Evolutionary conservation across 53 echinoderm and acorn worm genomes (phyloP), one percentile per base, ranked within the genome.

Genomic region (Antedon mediterranea): DNA sequence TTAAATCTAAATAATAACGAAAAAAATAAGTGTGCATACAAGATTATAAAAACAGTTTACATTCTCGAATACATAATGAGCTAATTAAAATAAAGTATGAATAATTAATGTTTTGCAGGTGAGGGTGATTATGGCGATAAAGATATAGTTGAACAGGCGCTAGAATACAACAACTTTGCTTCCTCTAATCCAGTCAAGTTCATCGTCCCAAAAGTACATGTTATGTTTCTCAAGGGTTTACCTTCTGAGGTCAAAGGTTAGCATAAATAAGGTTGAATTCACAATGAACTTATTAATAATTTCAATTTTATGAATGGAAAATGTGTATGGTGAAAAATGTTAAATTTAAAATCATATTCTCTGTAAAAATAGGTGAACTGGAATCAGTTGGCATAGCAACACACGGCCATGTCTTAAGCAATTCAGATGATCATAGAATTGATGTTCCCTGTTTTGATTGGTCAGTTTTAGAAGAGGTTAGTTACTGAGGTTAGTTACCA

Each of bases 71-170:
- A 6, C 11, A 37, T 37, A 6, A 4, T 37, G 37, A 6, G 37
- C 11, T 6, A 37, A 6, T 37, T 37, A 11, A 37, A 37, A 11
- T 37, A 37, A 57, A 57, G 9, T 18, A 11, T 57, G 7, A 18
- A 26, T 57, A 0, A 72, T 80, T 8, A 29, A 73, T 79, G 44
- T 34, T 28, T 43, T 73, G 27, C 32, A 90, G 90, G 84, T 43
- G 90, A 88, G 8, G 90, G 90, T n/a, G 94, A 94, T 41, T 94
- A 94, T 43, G 94, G 94, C 28, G 94, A 94, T 30, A 87, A 91
- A 76, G 89, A 91, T 82, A 91, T 94, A 28, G 87, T 91, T 0
- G 92, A 92, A 74, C 94, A 94, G 42, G 94, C 88, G 0, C 75
- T 74, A 27, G 86, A 89, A 70, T 94, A 91, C 71, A 74, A 80